These are phyloP conservation scores for Drosophila asahinai DNA, from an alignment of 1,140 invertebrate species.

Conservation along the genomic window DNA sequence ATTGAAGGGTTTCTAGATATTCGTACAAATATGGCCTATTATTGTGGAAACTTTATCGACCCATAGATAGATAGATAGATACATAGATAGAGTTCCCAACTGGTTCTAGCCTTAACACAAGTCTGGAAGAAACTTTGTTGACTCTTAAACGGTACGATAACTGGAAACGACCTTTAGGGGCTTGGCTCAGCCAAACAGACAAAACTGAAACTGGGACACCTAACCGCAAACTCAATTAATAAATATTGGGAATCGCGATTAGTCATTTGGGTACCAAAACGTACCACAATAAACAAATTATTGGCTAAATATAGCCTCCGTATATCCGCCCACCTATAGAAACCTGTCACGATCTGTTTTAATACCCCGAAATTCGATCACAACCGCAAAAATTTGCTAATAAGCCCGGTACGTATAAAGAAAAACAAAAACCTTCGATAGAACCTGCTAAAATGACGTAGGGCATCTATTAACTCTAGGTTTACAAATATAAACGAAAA, in stretches of 20 bases:
- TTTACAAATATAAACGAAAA: conserved; percentile 20
- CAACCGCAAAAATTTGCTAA: conserved; percentile 68
- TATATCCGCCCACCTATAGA: conserved; percentile 61
- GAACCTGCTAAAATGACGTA: conserved; percentile 64
- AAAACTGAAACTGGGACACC: conserved; percentile 10
- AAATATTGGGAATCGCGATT: conserved; percentile 21
- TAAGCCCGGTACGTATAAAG: conserved; percentile 24
- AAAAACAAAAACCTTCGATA: conserved; percentile 55
- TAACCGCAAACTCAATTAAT: conserved; percentile 22
- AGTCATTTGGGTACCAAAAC: conserved; percentile 40
- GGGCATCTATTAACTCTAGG: conserved; percentile 58
- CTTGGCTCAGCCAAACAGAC: not conserved
- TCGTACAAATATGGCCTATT: not conserved
- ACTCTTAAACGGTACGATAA: not conserved
- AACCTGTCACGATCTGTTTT: conserved; percentile 58
- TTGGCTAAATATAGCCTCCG: conserved; percentile 50
- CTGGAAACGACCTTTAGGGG: conserved; percentile 15
- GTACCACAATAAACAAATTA: conserved; percentile 45
- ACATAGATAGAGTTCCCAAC: not conserved
- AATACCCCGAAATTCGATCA: conserved; percentile 33
- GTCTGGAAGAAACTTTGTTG: too few relatives aligned
- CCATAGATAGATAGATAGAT: too few relatives aligned
- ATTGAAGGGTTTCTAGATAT: not conserved
- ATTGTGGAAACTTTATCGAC: not conserved
- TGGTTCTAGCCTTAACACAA: not conserved